Evolutionary conservation across 2,888 invertebrate genomes (phyloP).

Genomic region (Spialia ferax): DNA sequence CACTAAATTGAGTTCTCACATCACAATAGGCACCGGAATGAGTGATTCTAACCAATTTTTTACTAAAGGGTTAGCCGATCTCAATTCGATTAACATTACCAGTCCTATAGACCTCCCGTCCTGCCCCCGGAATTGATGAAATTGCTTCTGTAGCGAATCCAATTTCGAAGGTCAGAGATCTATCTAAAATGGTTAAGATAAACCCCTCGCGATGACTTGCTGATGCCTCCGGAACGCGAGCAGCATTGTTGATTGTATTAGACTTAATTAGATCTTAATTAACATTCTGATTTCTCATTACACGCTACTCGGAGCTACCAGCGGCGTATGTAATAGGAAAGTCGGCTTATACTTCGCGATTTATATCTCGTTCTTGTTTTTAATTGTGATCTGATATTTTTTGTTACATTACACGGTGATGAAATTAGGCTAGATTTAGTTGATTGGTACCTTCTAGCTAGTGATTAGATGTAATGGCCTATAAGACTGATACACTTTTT

Average conservation of each 20-base stretch:
- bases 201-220: slow-evolving; percentile 81
- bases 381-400: slow-evolving; percentile 65
- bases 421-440: slow-evolving; percentile 68
- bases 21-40: slow-evolving; percentile 78
- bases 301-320: slow-evolving; percentile 83
- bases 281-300: slow-evolving; percentile 86
- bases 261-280: slow-evolving; percentile 86
- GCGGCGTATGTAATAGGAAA: slow-evolving; percentile 78
- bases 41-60: slow-evolving; percentile 81
- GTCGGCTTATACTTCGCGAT: slow-evolving; percentile 73
- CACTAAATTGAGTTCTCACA: slow-evolving; percentile 85
- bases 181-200: slow-evolving; percentile 57
- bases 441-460: slow-evolving; percentile 49
- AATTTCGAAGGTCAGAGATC: slow-evolving; percentile 68
- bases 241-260: slow-evolving; percentile 86
- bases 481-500: slow-evolving; percentile 35
- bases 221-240: slow-evolving; percentile 80
- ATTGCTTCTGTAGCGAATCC: slow-evolving; percentile 45
- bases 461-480: slow-evolving; percentile 49
- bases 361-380: slow-evolving; percentile 72
- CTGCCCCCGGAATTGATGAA: slow-evolving; percentile 46
- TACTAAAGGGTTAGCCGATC: slow-evolving; percentile 84
- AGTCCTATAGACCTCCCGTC: slow-evolving; percentile 56
- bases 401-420: slow-evolving; percentile 58
- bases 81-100: slow-evolving; percentile 82